Evolutionary conservation across 2,113 vertebrate genomes (phyloP), one percentile per base, ranked within the genome.

Genomic region (Phalacrocorax carbo): DNA sequence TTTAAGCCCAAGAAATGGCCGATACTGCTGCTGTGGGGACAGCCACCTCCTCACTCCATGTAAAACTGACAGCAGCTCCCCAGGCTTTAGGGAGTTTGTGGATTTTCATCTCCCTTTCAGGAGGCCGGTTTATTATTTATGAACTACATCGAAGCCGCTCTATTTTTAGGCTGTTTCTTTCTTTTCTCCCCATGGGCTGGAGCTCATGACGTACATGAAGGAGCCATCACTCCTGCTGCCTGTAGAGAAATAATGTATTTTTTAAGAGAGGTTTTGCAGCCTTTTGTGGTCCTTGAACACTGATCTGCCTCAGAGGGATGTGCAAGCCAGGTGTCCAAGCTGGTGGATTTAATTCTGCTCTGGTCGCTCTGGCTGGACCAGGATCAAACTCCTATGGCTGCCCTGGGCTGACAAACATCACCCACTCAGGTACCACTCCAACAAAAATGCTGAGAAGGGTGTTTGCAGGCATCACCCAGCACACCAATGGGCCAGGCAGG

Each of bases 51-150:
- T 60, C 49, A 30, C 7, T 93, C 60, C 29, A 4, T 11, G 42
- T 75, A 71, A 91, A 93, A 75, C 1, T 71, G 61, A 68, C 75
- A 92, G 71, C 57, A 82, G 42, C 32, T 82, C n/a, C 57, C 32
- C 38, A 2, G 44, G 54, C 66, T 88, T 85, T 19, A 64, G 42
- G 75, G 83, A 85, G 5, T 76, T 91, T 78, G 55, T 79, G 73
- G 78, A 82, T 84, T 85, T 90, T 75, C 77, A 82, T 54, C 75
- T 95, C 78, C 36, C 42, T 92, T 93, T 90, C 85, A 85, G 30
- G 66, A 96, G 84, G 44, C 11, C 2, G 1, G 70, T 92, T 92
- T 96, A 95, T 96, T 96, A 96, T 97, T 95, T 97, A 94, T 95
- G 94, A 96, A 91, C 78, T 75, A 60, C 78, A 91, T 87, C 0